A percentile compares a stretch with the other conserved stretches of the same genome.
These are phyloP conservation scores for Drosophila paramelanica DNA, from an alignment of 2,888 invertebrate species.

Conservation along the genomic window DNA sequence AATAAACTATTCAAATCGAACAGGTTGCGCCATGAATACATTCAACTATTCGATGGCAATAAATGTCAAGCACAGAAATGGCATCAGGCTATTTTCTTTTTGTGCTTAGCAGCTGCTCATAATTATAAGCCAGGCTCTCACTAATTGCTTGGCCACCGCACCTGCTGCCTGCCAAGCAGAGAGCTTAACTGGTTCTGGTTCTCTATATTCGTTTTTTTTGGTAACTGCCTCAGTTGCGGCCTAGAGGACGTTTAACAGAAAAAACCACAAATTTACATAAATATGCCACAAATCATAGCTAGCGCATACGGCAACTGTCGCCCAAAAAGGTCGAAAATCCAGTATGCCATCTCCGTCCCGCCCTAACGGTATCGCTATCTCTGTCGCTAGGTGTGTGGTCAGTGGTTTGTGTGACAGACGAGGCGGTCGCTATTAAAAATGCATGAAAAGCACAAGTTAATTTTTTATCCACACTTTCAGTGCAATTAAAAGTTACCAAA, in stretches of 20 bases:
- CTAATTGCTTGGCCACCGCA: constrained; percentile 79
- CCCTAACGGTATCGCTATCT: constrained; percentile 1
- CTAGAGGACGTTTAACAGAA: constrained; percentile 48
- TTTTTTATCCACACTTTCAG: constrained; percentile 73
- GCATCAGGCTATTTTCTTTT: constrained; percentile 2
- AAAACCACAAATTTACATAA: constrained; percentile 81
- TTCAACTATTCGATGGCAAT: constrained; percentile 1
- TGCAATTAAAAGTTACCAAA: constrained; percentile 69
- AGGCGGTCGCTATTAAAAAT: constrained; percentile 69
- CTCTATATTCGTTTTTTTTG: constrained; percentile 5
- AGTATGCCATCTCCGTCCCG: background rate
- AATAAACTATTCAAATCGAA: constrained; percentile 5
- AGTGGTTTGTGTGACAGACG: constrained; percentile 46
- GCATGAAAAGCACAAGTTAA: constrained; percentile 76
- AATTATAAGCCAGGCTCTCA: constrained; percentile 55
- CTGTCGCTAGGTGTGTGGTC: constrained; percentile 41
- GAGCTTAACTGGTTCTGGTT: constrained; percentile 24
- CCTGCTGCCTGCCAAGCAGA: constrained; percentile 66
- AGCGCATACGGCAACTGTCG: constrained; percentile 49
- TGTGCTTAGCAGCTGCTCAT: constrained; percentile 31
- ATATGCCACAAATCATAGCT: constrained; percentile 82
- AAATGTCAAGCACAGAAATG: constrained; percentile 2
- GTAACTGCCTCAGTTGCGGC: constrained; percentile 11
- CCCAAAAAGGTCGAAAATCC: constrained; percentile 30
- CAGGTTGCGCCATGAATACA: constrained; percentile 19